Conservation (phyloP, 2,113 vertebrate species). For the Cebidichthys violaceus region DNA sequence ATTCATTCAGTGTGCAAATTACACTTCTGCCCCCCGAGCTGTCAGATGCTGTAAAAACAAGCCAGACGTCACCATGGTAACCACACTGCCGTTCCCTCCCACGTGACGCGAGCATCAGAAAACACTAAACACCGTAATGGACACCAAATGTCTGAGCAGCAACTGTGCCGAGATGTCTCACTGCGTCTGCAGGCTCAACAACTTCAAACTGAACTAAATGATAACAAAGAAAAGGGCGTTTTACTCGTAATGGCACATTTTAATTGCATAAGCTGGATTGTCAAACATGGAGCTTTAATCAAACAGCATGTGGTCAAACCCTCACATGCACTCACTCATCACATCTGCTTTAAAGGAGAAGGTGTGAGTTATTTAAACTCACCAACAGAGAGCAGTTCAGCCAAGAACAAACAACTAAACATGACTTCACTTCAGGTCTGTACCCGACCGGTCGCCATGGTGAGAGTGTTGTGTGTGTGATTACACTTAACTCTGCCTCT, state of each 20-base stretch:
- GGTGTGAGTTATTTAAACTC: background rate
- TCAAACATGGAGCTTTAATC: background rate
- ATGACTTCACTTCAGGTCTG: slow-evolving; percentile 46
- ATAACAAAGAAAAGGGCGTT: background rate
- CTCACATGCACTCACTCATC: background rate
- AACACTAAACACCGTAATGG: background rate
- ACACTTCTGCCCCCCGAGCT: slow-evolving; percentile 2
- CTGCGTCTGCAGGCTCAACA: background rate
- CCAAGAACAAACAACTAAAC: slow-evolving; percentile 3
- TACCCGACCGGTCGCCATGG: slow-evolving; percentile 60
- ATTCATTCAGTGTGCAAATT: background rate
- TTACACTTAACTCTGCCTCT: slow-evolving; percentile 45
- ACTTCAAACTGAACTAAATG: no score
- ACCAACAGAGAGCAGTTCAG: no score
- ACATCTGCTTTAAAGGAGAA: background rate
- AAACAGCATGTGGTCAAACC: background rate
- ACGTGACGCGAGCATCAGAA: slow-evolving; percentile 18
- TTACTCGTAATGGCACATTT: background rate
- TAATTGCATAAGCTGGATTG: background rate
- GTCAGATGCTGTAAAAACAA: slow-evolving; percentile 37
- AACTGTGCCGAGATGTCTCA: background rate
- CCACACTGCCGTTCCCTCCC: slow-evolving; percentile 7
- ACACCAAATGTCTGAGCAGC: background rate
- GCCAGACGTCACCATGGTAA: slow-evolving; percentile 49
- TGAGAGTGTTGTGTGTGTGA: slow-evolving; percentile 70